Conservation (phyloP, 2,797 vertebrate genomes). For the Pygocentrus nattereri region DNA sequence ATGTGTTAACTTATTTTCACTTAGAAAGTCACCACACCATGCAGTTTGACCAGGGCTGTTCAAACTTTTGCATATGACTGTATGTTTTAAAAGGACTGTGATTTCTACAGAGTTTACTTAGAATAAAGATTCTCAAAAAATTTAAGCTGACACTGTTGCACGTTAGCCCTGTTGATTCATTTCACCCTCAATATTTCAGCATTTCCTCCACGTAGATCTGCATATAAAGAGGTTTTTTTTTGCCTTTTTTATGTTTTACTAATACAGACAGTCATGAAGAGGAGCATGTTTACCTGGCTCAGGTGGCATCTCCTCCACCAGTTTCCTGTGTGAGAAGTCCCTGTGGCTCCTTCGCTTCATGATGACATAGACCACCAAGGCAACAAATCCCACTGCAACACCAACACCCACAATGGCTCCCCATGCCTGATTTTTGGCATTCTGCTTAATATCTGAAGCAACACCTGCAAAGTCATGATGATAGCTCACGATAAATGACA, state of each 20-base stretch:
- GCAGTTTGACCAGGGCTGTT: no score
- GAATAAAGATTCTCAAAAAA: no score
- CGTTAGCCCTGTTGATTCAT: no score
- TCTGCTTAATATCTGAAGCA: slow-evolving; percentile 59
- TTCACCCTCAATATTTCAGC: no score
- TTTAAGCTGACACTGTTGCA: no score
- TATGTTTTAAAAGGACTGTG: no score
- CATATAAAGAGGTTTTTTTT: neutral
- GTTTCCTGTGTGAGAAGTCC: slow-evolving; percentile 85
- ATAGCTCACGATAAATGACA: neutral
- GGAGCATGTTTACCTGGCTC: slow-evolving; percentile 82
- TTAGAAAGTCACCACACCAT: no score
- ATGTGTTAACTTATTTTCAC: no score
- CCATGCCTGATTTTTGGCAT: slow-evolving; percentile 59
- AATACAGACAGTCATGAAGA: neutral
- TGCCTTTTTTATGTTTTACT: neutral
- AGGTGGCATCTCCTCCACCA: slow-evolving; percentile 84
- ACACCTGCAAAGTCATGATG: slow-evolving; percentile 60
- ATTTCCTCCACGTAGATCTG: no score
- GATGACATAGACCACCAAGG: slow-evolving; percentile 77
- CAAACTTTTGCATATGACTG: no score
- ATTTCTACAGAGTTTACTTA: no score
- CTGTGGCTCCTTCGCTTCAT: slow-evolving; percentile 76
- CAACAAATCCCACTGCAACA: slow-evolving; percentile 76
- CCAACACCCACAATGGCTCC: slow-evolving; percentile 77